Conservation (phyloP, 1,140 invertebrate genomes). For the Apis cerana region DNA sequence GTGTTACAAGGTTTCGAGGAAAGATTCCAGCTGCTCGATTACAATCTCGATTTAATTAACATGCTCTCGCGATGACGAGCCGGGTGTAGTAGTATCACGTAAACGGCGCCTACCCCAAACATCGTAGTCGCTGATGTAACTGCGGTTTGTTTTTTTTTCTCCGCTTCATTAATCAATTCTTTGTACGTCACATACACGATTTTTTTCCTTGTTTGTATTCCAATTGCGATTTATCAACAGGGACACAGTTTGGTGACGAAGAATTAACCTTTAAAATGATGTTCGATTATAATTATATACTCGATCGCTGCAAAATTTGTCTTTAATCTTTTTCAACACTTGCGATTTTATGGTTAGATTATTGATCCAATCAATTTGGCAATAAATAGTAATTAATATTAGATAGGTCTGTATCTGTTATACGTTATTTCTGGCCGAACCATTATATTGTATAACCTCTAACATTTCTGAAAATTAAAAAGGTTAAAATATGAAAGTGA, state of each 20-base stretch:
- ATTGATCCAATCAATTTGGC: too few species aligned
- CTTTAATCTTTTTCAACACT: too few species aligned
- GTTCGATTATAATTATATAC: background rate
- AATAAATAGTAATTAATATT: too few species aligned
- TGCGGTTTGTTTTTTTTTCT: conserved; percentile 11
- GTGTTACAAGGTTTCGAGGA: conserved; percentile 28
- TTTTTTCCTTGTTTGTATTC: background rate
- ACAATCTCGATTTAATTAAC: conserved; percentile 36
- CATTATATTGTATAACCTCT: too few species aligned
- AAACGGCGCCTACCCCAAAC: conserved; percentile 9
- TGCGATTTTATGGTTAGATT: too few species aligned
- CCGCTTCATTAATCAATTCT: conserved; percentile 32
- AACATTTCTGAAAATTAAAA: too few species aligned
- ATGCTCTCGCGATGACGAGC: conserved; percentile 4
- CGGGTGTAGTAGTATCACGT: background rate
- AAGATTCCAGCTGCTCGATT: conserved; percentile 15
- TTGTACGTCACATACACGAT: background rate
- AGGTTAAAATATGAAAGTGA: too few species aligned
- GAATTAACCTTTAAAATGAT: background rate
- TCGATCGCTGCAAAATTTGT: background rate
- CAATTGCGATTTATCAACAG: background rate
- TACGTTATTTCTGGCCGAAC: too few species aligned
- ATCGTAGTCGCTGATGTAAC: conserved; percentile 1
- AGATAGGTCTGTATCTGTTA: too few species aligned
- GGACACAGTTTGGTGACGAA: background rate